Evolutionary conservation across 2,113 vertebrate species (phyloP).

Genomic region (Ptychochromis oligacanthus): DNA sequence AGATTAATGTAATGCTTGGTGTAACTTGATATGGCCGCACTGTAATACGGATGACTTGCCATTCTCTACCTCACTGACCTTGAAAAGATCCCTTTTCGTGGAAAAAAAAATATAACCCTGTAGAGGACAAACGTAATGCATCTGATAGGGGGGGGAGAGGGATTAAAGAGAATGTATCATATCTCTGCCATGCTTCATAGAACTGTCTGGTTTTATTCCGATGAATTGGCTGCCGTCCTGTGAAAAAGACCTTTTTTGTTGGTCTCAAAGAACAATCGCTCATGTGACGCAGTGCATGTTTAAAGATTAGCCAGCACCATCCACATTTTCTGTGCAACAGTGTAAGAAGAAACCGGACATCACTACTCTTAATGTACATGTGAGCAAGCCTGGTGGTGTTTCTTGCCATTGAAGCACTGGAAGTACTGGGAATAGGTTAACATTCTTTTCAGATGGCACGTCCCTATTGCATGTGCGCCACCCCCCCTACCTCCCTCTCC

Average conservation of each 20-base stretch:
- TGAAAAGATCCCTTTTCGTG: slow-evolving; percentile 62
- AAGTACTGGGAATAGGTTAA: slow-evolving; percentile 62
- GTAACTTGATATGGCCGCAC: slow-evolving; percentile 75
- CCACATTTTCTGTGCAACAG: background rate
- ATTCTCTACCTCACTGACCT: slow-evolving; percentile 70
- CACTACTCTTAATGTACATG: background rate
- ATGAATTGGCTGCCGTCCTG: background rate
- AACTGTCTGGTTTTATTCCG: slow-evolving; percentile 46
- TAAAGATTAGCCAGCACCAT: slow-evolving; percentile 22
- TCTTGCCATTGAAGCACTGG: slow-evolving; percentile 41
- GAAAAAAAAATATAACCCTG: slow-evolving; percentile 36
- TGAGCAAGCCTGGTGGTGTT: slow-evolving; percentile 18
- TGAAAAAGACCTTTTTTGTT: slow-evolving; percentile 5
- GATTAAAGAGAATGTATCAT: slow-evolving; percentile 44
- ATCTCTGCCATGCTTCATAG: slow-evolving; percentile 32
- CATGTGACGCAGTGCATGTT: background rate
- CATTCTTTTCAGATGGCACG: slow-evolving; percentile 70
- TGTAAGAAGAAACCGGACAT: slow-evolving; percentile 1
- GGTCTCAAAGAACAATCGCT: slow-evolving; percentile 10
- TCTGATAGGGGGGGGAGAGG: slow-evolving; percentile 15
- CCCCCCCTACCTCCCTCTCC: slow-evolving; percentile 72
- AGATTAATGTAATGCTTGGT: slow-evolving; percentile 81
- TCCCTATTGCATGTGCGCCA: slow-evolving; percentile 77
- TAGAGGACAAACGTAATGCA: slow-evolving; percentile 51
- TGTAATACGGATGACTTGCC: slow-evolving; percentile 67